Base-by-base conservation (phyloP, 2,797 vertebrate species). In the Anabas testudineus region DNA sequence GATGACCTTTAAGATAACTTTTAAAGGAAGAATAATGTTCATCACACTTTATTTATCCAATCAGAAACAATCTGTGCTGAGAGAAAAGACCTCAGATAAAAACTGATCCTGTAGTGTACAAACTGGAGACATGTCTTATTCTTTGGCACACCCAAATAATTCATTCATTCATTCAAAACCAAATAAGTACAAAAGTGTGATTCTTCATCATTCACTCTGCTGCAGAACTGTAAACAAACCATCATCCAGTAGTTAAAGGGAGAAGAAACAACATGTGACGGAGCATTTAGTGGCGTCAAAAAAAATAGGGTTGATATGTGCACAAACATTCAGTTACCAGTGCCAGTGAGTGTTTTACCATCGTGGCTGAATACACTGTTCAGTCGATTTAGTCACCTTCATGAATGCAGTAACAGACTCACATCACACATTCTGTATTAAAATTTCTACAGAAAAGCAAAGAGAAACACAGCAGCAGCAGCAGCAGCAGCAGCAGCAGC, bases 121-220 rank as follows among this genome's bases (percentile, higher is more conserved):
- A 37, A 45, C 2, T 32, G 16, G 49, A 28, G 3, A 61, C 19
- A 19, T 61, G 18, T 19, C 13, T 55, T 66, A 47, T 78, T 75
- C 74, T 82, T 80, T 80, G 78, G 61, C 52, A 82, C 71, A 57
- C 46, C 76, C 64, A 78, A 84, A 81, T 39, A 7, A 16, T 88
- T 87, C 87, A 79, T 90, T 74, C 60, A 80, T 90, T 75, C 60
- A 80, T 69, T 81, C 68, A 45, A 75, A 74, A 56, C 71, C 54
- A 64, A 55, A 71, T 65, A 64, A 69, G 83, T 88, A 87, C 67
- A 90, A 90, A 90, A 86, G 43, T 73, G 56, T 3, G 7, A 78
- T 65, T 80, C 24, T 30, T 62, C 51, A 66, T 63, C 66, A 67
- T 81, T 77, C 64, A 54, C 34, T 70, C 68, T 62, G 47, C 30